These are phyloP conservation scores for Ophion ventricosus DNA, from an alignment of 2,888 invertebrate genomes.

Conservation along the genomic window DNA sequence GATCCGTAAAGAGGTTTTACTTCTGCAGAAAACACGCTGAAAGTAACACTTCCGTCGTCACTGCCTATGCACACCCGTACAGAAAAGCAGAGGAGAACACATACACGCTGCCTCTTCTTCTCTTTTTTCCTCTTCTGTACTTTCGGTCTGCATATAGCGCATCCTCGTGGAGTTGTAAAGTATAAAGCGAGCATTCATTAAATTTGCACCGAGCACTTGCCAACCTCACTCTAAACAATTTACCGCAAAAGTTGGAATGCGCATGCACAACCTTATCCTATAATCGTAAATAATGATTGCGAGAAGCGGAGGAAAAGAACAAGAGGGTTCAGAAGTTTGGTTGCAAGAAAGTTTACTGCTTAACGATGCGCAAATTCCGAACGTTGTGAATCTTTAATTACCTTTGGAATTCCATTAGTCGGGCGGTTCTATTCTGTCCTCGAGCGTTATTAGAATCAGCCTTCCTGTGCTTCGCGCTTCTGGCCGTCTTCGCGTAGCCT, in stretches of 20 bases:
- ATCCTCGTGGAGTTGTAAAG: constrained; percentile 54
- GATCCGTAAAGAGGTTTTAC: constrained; percentile 48
- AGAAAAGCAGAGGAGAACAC: background rate
- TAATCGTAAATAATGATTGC: background rate
- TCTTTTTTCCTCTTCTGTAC: constrained; percentile 20
- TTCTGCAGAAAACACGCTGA: constrained; percentile 23
- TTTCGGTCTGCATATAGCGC: constrained; percentile 16
- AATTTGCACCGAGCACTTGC: constrained; percentile 65
- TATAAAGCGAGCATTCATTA: constrained; percentile 64
- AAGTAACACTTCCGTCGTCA: constrained; percentile 20
- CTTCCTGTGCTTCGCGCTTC: background rate
- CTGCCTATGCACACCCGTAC: background rate
- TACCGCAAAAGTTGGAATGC: constrained; percentile 62
- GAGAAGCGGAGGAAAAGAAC: background rate
- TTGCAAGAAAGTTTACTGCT: constrained; percentile 37
- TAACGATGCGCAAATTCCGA: constrained; percentile 15
- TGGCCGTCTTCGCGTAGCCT: background rate
- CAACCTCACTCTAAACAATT: constrained; percentile 61
- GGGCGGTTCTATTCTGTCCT: background rate
- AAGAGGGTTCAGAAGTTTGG: constrained; percentile 20
- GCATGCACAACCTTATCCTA: constrained; percentile 29
- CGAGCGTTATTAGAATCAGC: background rate
- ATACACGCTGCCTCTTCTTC: constrained; percentile 10
- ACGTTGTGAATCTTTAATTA: constrained; percentile 33
- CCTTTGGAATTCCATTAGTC: constrained; percentile 7